These are phyloP conservation scores for Morpho helenor DNA, from an alignment of 2,888 invertebrate species.

Conservation along the genomic window DNA sequence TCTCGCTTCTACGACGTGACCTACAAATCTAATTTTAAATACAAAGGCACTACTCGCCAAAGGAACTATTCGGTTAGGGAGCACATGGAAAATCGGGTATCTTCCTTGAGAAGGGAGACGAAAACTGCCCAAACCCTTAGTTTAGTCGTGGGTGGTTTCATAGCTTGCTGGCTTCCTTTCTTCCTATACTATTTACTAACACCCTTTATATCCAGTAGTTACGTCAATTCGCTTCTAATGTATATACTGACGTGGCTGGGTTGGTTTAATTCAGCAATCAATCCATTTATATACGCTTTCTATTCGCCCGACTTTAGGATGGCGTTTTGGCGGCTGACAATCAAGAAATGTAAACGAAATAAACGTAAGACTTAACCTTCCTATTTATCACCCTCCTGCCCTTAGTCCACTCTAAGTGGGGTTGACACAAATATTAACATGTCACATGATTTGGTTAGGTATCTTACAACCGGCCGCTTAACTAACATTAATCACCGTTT, in stretches of 20 bases:
- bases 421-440: too few species aligned
- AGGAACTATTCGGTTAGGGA: conserved; percentile 77
- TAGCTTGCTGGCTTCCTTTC: conserved; percentile 93
- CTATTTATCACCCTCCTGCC: too few species aligned
- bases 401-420: too few species aligned
- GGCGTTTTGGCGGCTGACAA: conserved; percentile 91
- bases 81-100: conserved; percentile 80
- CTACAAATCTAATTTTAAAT: conserved; percentile 66
- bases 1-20: conserved; percentile 60
- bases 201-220: conserved; percentile 84
- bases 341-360: conserved; percentile 80
- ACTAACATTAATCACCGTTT: too few species aligned
- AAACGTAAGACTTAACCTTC: conserved; percentile 21
- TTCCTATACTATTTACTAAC: conserved; percentile 90
- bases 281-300: conserved; percentile 94
- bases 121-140: conserved; percentile 94
- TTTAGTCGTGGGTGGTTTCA: conserved; percentile 92
- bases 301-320: conserved; percentile 92
- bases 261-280: conserved; percentile 94
- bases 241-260: conserved; percentile 91
- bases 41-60: conserved; percentile 59
- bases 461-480: too few species aligned
- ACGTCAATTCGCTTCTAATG: conserved; percentile 82
- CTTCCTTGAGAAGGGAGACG: conserved; percentile 86
- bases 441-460: too few species aligned